These are phyloP conservation scores for Petrolisthes cinctipes DNA, from an alignment of 2,888 invertebrate species.

Conservation along the genomic window DNA sequence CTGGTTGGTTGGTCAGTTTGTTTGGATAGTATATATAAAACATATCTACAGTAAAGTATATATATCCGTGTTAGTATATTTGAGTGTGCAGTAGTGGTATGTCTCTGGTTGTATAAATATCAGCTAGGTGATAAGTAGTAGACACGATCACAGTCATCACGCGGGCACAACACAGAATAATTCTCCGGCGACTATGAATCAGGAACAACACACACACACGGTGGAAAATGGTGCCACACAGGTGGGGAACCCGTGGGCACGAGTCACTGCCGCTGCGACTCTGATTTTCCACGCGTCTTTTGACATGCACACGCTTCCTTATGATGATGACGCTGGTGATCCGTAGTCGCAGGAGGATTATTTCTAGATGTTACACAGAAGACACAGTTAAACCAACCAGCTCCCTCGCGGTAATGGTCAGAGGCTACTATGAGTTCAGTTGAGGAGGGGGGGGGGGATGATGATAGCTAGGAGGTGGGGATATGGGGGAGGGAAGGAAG, in stretches of 20 bases:
- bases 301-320: no score
- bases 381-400: slow-evolving; percentile 63
- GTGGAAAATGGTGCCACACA: no score
- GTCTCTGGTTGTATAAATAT: slow-evolving; percentile 45
- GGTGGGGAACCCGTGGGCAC: no score
- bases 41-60: not conserved
- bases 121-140: slow-evolving; percentile 29
- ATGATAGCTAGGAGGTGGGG: not conserved
- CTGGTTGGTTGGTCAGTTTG: slow-evolving; percentile 25
- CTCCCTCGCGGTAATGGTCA: slow-evolving; percentile 55
- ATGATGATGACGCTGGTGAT: not conserved
- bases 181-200: slow-evolving; percentile 11
- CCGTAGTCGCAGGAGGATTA: slow-evolving; percentile 11
- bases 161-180: slow-evolving; percentile 13
- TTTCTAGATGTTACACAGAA: slow-evolving; percentile 60
- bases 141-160: slow-evolving; percentile 7
- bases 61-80: slow-evolving; percentile 57
- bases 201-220: not conserved
- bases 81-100: slow-evolving; percentile 55
- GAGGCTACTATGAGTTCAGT: slow-evolving; percentile 43
- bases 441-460: slow-evolving; percentile 45
- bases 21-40: no score
- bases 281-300: no score
- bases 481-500: no score
- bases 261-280: no score